phyloP scores from a whole-genome alignment of 2,888 invertebrate genomes.

The Falcaria lacertinaria region DNA sequence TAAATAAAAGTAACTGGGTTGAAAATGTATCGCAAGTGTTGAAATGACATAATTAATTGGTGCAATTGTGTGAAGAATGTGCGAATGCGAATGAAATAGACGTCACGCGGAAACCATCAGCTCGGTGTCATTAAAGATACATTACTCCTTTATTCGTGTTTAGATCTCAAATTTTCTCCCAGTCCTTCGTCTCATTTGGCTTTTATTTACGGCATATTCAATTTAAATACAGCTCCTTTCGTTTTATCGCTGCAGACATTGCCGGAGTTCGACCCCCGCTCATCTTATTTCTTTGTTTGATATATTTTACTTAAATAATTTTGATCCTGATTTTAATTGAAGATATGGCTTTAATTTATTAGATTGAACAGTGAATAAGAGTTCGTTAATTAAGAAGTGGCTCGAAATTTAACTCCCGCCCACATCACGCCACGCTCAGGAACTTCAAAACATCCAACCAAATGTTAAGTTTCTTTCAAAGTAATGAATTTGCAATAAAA shows the following conservation, averaged over 20 bases:
- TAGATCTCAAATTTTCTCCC: constrained; percentile 65
- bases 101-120: constrained; percentile 27
- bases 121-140: constrained; percentile 65
- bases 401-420: too few species aligned
- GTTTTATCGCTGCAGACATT: constrained; percentile 68
- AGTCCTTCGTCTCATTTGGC: constrained; percentile 75
- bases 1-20: neutral
- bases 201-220: constrained; percentile 75
- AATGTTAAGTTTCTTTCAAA: too few species aligned
- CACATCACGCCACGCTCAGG: too few species aligned
- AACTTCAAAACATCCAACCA: too few species aligned
- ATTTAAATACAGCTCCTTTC: constrained; percentile 71
- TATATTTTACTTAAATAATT: constrained; percentile 46
- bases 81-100: too few species aligned
- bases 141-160: constrained; percentile 70
- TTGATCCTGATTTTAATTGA: constrained; percentile 7
- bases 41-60: neutral
- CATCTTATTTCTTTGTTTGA: constrained; percentile 67
- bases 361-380: too few species aligned
- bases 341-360: neutral
- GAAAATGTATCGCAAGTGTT: neutral
- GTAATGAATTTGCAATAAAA: too few species aligned
- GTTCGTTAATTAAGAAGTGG: too few species aligned
- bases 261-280: constrained; percentile 53
- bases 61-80: neutral